Base-by-base conservation (phyloP, 2,113 vertebrate genomes). In the Mustela nigripes region DNA sequence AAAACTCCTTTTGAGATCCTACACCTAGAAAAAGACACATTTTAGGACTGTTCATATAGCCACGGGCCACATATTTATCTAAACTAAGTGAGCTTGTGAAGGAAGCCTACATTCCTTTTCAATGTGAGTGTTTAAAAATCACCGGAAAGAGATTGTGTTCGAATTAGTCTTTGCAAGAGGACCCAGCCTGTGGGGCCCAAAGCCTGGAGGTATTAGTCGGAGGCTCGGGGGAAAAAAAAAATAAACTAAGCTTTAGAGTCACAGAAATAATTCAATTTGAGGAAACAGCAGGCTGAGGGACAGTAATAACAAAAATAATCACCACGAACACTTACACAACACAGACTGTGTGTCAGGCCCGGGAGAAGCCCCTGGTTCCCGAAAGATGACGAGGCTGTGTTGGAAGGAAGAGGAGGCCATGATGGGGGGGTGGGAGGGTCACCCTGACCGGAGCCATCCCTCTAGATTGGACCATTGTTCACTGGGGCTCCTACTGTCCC, bases 281-380 rank as follows among this genome's bases (percentile, higher is more conserved):
- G 96, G 98, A 98, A 98, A 96, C 96, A 89, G 36, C 84, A 95
- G 94, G 81, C 85, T 60, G 14, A 79, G 84, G 63, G 88, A 80
- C 3, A 79, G 74, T 62, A 96, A 90, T 78, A 94, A 97, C 74
- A 96, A 96, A 98, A 98, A 97, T 97, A 98, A 97, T 94, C 95
- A 85, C 14, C 31, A 58, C 63, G 21, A 62, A 94, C 95, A 67
- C 94, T 89, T 56, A 78, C 42, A 93, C 11, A 91, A 80, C 39
- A 26, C 60, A n/a, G 14, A 62, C 71, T 5, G 28, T 31, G n/a
- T n/a, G 91, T 62, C 82, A 69, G 60, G 39, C 80, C 79, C 0
- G 5, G 50, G 74, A 94, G 89, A 91, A 91, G 16, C 11, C 58
- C 86, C n/a, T 9, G 26, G 63, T n/a, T 96, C 92, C 96, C 4